These are phyloP conservation scores for Calcarius ornatus DNA, from an alignment of 2,113 vertebrate species.

Conservation along the genomic window DNA sequence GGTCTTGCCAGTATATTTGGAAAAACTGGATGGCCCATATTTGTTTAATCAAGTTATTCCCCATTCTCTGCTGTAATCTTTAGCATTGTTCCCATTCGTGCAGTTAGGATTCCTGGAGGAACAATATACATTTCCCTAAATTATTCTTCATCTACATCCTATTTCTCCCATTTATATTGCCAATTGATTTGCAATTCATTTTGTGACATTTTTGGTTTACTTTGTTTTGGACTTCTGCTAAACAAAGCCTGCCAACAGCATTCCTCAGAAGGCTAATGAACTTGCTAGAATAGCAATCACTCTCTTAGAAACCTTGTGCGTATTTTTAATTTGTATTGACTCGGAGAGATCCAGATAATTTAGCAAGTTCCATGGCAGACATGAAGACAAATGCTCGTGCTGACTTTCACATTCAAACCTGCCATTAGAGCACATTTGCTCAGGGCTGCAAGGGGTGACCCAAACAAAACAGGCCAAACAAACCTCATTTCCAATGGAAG, in stretches of 20 bases:
- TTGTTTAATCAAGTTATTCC: conserved; percentile 1
- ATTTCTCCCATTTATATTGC: conserved; percentile 18
- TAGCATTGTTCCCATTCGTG: neutral
- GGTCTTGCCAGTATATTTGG: neutral
- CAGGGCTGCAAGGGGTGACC: neutral
- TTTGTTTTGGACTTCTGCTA: conserved; percentile 43
- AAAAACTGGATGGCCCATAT: neutral
- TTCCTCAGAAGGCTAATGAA: conserved; percentile 59
- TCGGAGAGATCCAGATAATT: conserved; percentile 29
- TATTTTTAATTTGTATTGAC: conserved; percentile 56
- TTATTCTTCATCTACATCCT: neutral
- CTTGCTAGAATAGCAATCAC: conserved; percentile 42
- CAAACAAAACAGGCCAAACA: neutral
- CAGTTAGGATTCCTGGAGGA: neutral
- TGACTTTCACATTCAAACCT: conserved; percentile 39
- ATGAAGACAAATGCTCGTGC: conserved; percentile 33
- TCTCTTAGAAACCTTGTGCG: conserved; percentile 19
- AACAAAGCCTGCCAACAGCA: conserved; percentile 49
- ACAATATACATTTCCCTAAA: conserved; percentile 22
- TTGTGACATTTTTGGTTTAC: conserved; percentile 59
- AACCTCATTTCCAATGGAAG: neutral
- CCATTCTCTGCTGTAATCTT: neutral
- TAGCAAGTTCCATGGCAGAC: conserved; percentile 11
- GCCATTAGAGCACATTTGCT: conserved; percentile 14
- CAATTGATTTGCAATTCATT: conserved; percentile 59